A percentile compares a stretch with the other conserved stretches of the same genome.
These are phyloP conservation scores for Leucophenga maculata DNA, from an alignment of 2,888 invertebrate species.

Conservation along the genomic window DNA sequence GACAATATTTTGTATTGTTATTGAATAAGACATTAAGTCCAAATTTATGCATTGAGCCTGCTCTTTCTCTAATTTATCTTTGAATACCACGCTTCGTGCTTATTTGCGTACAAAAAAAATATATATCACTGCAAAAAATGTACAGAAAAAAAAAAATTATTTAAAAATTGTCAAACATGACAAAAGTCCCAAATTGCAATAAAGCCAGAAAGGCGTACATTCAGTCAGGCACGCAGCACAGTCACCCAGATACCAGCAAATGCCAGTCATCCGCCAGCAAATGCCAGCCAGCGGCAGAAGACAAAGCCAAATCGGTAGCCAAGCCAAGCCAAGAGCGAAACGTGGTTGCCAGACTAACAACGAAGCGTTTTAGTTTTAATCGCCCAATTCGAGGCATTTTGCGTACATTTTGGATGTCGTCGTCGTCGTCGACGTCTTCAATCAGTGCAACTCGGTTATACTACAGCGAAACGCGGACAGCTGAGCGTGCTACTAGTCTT, in stretches of 20 bases:
- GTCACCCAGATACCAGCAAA: conserved; percentile 59
- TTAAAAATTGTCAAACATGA: conserved; percentile 21
- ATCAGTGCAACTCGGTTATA: background rate
- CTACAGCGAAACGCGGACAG: conserved; percentile 9
- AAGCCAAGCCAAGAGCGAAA: conserved; percentile 37
- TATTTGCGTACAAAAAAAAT: background rate
- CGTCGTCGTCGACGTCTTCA: background rate
- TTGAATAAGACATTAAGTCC: too few species aligned
- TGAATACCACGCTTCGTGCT: background rate
- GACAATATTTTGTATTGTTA: too few species aligned
- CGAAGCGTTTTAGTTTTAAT: conserved; percentile 36
- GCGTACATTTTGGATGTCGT: background rate
- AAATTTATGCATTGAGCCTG: too few species aligned
- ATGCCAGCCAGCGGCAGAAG: conserved; percentile 35
- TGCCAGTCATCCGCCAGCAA: conserved; percentile 37
- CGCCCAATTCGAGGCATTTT: conserved; percentile 26
- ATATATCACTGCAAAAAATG: background rate
- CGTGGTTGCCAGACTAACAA: conserved; percentile 45
- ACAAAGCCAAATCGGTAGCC: conserved; percentile 34
- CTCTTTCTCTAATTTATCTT: background rate
- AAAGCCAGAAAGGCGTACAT: background rate
- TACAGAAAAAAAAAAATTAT: conserved; percentile 10
- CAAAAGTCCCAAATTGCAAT: conserved; percentile 10
- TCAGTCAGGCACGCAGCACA: conserved; percentile 45
- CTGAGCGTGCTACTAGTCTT: conserved; percentile 28